These are phyloP conservation scores for Platypus cylindrus DNA, from an alignment of 2,888 invertebrate genomes.

Conservation along the genomic window DNA sequence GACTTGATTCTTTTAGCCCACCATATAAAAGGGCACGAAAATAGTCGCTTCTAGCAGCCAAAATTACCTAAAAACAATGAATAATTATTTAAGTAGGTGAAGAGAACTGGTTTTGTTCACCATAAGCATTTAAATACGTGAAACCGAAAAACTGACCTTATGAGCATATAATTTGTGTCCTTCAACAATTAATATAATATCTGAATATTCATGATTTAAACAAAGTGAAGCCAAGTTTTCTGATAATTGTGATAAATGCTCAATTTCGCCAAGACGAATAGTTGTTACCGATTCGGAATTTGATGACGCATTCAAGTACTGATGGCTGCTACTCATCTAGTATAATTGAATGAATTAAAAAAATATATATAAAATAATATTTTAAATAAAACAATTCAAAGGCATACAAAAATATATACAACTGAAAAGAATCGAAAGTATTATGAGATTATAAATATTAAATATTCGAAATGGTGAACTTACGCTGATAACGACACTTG, in stretches of 20 bases:
- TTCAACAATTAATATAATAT: conserved; percentile 79
- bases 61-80: conserved; percentile 52
- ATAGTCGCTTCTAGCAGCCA: conserved; percentile 92
- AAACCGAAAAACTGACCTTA: conserved; percentile 36
- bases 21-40: conserved; percentile 77
- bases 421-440: too few species aligned
- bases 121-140: too few species aligned
- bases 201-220: conserved; percentile 79
- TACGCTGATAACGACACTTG: too few species aligned
- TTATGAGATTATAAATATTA: too few species aligned
- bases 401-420: too few species aligned
- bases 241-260: conserved; percentile 59
- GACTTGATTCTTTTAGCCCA: conserved; percentile 60
- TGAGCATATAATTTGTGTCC: conserved; percentile 57
- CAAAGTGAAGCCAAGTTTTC: conserved; percentile 79
- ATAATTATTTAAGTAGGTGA: too few species aligned
- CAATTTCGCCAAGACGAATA: conserved; percentile 47
- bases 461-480: too few species aligned
- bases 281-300: conserved; percentile 20
- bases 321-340: conserved; percentile 32
- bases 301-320: conserved; percentile 29
- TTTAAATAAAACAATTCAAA: too few species aligned
- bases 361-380: neutral
- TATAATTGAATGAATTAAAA: too few species aligned
- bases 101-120: too few species aligned